Evolutionary conservation across 1,140 invertebrate genomes (phyloP), one percentile per base, ranked within the genome.

Genomic region (Neomicropteryx cornuta): DNA sequence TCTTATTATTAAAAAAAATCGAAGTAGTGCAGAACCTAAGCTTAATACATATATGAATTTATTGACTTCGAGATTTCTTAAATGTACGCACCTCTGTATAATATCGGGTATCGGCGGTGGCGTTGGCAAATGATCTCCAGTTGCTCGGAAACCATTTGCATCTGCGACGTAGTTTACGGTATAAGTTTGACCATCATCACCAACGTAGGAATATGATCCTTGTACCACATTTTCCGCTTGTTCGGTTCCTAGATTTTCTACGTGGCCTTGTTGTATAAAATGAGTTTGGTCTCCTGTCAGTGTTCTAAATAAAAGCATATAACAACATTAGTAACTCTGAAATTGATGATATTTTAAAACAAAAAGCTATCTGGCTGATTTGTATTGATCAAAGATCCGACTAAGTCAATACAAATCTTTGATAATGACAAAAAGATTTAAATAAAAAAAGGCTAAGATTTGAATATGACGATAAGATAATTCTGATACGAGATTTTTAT

Each of bases 181-280:
- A 38, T 69, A 68, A 10, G 63, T 65, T 43, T 58, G 58, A 32
- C 71, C 71, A 50, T 77, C 68, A 41, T 71, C 71, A 21, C 68
- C 68, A 13, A 70, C 61, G 51, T 75, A 78, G 14, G 72, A 73
- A 55, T 76, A 78, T 10, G 70, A 71, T 32, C 75, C 76, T 49
- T 70, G 66, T n/a, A 73, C 72, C 8, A 69, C 60, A 51, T 70
- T 66, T 34, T 70, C 65, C 48, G 68, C 65, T 41, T 71, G 60
- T 16, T 69, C 67, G 39, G 57, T 60, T 21, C 71, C 72, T 20
- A 58, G 51, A 47, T 72, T 71, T 50, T 68, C 68, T 49, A 73
- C 62, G 45, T 65, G 65, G 43, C 70, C 71, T 36, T 66, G 59
- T 52, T 68, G 66, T 35, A 65, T 60, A 41, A 66, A 62, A 55